Conservation (phyloP, 2,113 vertebrate species). For the Copsychus sechellarum region DNA sequence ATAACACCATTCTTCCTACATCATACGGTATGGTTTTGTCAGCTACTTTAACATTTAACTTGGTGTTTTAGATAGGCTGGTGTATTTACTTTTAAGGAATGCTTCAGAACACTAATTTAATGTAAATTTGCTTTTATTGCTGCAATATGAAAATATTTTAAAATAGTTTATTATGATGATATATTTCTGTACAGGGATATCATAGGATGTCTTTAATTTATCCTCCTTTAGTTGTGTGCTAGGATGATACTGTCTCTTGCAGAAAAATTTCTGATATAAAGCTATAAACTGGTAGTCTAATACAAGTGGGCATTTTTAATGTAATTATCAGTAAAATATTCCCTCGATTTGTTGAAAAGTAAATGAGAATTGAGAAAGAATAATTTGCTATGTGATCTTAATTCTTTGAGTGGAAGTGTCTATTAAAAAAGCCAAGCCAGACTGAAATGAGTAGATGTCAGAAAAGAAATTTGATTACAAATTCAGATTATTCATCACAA, state of each 20-base stretch:
- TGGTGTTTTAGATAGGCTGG: neutral
- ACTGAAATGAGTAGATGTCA: neutral
- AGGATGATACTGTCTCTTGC: neutral
- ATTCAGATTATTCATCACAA: neutral
- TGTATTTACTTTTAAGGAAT: conserved; percentile 18
- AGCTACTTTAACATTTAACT: neutral
- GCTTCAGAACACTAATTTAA: neutral
- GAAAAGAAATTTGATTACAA: neutral
- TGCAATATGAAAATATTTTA: conserved; percentile 24
- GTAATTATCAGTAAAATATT: conserved; percentile 28
- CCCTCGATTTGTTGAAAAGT: conserved; percentile 10
- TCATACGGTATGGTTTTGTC: neutral
- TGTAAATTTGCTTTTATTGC: conserved; percentile 39
- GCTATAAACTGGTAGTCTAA: neutral
- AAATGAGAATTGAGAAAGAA: conserved; percentile 1
- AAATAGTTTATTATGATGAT: neutral
- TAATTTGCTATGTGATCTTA: neutral
- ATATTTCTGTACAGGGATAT: conserved; percentile 1
- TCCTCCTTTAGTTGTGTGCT: neutral
- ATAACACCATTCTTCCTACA: neutral
- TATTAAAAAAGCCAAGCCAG: neutral
- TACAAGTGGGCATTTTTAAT: neutral
- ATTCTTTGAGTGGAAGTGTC: neutral
- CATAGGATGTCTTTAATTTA: neutral
- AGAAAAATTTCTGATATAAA: neutral